Evolutionary conservation across 2,113 vertebrate species (phyloP), one percentile per base, ranked within the genome.

Genomic region (Tragelaphus imberbis): DNA sequence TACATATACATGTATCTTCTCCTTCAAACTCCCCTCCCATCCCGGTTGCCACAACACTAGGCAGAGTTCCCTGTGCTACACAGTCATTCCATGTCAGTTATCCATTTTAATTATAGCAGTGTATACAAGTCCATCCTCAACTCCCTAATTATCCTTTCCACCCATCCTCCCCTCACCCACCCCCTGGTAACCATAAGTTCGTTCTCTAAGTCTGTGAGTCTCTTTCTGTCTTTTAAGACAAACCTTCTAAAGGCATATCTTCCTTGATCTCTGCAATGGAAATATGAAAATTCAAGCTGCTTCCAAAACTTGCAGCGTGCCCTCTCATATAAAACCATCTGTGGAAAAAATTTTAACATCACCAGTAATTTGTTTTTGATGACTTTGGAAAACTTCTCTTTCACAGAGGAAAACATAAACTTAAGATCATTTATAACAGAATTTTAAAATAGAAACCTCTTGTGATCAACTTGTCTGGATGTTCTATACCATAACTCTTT

Each of bases 371-470:
- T 96, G 40, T 81, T 86, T 81, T 81, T 58, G 81, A 27, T 47
- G 10, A 90, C 17, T 25, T 90, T 33, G 30, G 27, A 71, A 91
- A 79, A 75, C 55, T 95, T 92, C 53, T 91, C 28, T 56, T 97
- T 96, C 53, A 96, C n/a, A 95, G 0, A 81, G 65, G 89, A 95
- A 97, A 96, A 55, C 44, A 84, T 23, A 85, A 95, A 51, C 15
- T 0, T 53, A 40, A 16, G 30, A 93, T 79, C 13, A 86, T 2
- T 77, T 88, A 28, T 58, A 94, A 59, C 2, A 63, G 12, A 92
- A 94, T 88, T 68, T 68, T 63, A 53, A 91, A 68, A 77, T 33
- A 58, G 44, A 84, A 92, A 53, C 30, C 11, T 71, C 53, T 53
- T 91, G 28, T 93, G 51, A 91, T 16, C 49, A 84, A 19, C 40